A percentile compares a stretch with the other conserved stretches of the same genome.
phyloP scores from a whole-genome alignment of 2,888 invertebrate genomes.

The Coelinius sp. region DNA sequence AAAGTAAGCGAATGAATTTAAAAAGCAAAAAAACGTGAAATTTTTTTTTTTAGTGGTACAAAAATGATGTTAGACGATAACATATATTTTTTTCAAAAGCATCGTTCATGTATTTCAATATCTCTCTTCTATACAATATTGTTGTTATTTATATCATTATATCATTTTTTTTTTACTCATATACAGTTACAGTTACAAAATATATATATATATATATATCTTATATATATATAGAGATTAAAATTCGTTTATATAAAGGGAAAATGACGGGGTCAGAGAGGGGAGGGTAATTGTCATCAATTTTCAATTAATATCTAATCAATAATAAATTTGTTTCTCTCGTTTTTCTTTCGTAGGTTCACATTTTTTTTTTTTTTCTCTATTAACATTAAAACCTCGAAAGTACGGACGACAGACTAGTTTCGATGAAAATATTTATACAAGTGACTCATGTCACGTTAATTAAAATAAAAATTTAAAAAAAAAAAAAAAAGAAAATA shows the following conservation, averaged over 20 bases:
- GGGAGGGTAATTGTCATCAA: constrained; percentile 18
- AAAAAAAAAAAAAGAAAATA: neutral
- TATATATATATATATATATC: constrained; percentile 64
- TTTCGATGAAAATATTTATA: constrained; percentile 60
- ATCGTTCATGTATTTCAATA: constrained; percentile 71
- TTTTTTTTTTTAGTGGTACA: constrained; percentile 66
- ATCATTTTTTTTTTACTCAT: constrained; percentile 65
- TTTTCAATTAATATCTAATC: constrained; percentile 2
- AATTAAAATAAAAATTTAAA: neutral
- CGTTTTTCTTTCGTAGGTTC: constrained; percentile 42
- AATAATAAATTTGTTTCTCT: neutral
- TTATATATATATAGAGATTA: constrained; percentile 43
- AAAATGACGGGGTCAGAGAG: constrained; percentile 35
- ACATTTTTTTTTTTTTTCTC: constrained; percentile 39
- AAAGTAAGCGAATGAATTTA: constrained; percentile 23
- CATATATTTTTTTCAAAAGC: constrained; percentile 64
- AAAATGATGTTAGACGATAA: constrained; percentile 69
- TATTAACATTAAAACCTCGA: constrained; percentile 45
- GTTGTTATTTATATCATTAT: constrained; percentile 67
- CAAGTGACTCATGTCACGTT: constrained; percentile 46
- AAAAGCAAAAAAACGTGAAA: constrained; percentile 46
- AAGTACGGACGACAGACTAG: constrained; percentile 57
- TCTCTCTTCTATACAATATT: constrained; percentile 71
- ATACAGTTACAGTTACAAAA: constrained; percentile 69
- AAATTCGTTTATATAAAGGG: constrained; percentile 49